phyloP scores from a whole-genome alignment of 2,113 vertebrate genomes.

The Ceyx cyanopectus region DNA sequence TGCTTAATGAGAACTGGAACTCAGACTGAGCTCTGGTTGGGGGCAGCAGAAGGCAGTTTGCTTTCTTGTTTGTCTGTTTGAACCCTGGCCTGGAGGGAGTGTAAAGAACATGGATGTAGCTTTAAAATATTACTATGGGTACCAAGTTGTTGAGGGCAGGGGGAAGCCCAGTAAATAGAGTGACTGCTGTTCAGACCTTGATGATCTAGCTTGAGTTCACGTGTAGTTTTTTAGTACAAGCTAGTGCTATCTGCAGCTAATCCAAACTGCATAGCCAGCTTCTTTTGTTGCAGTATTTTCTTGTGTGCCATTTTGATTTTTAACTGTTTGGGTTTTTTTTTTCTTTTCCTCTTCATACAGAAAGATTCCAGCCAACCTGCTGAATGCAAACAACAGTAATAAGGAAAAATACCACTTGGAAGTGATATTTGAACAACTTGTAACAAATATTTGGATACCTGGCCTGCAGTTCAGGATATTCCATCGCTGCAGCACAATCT shows the following conservation, averaged over 20 bases:
- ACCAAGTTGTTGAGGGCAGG: neutral
- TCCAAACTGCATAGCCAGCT: neutral
- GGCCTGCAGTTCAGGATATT: constrained; percentile 78
- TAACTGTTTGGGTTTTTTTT: neutral
- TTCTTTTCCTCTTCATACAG: constrained; percentile 71
- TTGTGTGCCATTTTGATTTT: neutral
- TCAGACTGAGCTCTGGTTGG: neutral
- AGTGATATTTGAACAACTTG: constrained; percentile 75
- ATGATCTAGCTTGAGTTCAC: neutral
- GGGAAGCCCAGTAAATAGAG: neutral
- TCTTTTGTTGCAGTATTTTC: neutral
- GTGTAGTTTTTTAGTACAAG: neutral
- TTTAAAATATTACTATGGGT: neutral
- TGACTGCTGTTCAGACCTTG: neutral
- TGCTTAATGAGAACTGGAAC: neutral
- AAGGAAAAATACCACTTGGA: constrained; percentile 72
- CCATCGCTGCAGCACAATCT: constrained; percentile 76
- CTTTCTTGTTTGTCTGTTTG: neutral
- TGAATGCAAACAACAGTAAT: constrained; percentile 99
- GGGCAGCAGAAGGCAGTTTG: neutral
- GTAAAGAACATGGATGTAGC: neutral
- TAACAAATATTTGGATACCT: constrained; percentile 80
- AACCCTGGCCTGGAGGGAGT: neutral
- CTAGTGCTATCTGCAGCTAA: neutral
- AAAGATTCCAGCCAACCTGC: constrained; percentile 92